Percentiles rank a stretch among this genome's conserved stretches.
Conservation (phyloP, 2,113 vertebrate species). For the Baryphthengus martii region DNA sequence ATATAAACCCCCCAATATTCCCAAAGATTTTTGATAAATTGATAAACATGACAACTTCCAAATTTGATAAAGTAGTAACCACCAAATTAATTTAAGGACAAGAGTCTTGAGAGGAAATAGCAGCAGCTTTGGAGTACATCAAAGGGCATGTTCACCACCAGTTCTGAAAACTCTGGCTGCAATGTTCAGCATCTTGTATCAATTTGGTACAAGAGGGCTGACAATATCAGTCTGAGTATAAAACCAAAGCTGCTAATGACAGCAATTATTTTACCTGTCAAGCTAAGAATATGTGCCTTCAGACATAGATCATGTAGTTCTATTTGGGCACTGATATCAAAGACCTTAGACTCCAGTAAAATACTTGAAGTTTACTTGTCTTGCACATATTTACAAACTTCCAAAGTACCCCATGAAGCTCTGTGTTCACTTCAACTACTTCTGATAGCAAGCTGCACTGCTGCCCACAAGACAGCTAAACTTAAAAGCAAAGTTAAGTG, state of each 20-base stretch:
- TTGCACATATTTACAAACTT: background rate
- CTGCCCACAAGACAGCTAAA: background rate
- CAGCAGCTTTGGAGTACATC: background rate
- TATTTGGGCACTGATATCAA: background rate
- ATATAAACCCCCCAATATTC: background rate
- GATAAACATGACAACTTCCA: background rate
- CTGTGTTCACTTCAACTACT: background rate
- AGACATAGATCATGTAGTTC: background rate
- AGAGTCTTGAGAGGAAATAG: background rate
- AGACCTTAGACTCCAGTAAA: background rate
- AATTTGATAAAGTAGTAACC: background rate
- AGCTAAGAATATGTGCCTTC: background rate
- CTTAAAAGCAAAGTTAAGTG: background rate
- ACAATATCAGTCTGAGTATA: background rate
- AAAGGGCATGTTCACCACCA: background rate
- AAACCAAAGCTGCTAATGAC: background rate
- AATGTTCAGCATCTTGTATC: background rate
- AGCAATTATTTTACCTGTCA: background rate
- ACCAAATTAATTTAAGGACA: background rate
- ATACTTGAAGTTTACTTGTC: background rate
- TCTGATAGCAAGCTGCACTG: background rate
- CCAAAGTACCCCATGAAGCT: background rate
- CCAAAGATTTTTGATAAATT: background rate
- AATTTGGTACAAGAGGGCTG: rapidly evolving
- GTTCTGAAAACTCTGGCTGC: background rate